These are phyloP conservation scores for Sarcoramphus papa DNA, from an alignment of 2,797 vertebrate species.

Conservation along the genomic window DNA sequence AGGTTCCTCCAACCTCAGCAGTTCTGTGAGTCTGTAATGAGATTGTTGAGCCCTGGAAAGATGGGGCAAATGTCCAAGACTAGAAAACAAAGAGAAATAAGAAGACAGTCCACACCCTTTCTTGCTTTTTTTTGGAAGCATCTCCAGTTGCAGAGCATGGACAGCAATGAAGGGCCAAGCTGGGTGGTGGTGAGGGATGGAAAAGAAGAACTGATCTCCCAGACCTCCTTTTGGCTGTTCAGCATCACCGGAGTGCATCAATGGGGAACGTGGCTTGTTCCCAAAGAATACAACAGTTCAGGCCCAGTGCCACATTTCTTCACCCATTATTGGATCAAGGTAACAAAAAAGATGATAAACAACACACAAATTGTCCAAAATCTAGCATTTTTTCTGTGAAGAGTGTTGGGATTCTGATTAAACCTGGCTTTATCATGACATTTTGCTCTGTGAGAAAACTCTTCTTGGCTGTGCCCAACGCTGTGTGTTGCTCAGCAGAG, in stretches of 20 bases:
- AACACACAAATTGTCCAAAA: background rate
- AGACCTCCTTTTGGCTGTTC: background rate
- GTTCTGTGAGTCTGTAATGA: background rate
- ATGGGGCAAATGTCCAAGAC: background rate
- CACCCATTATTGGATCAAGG: background rate
- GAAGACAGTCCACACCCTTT: background rate
- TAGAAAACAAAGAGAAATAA: background rate
- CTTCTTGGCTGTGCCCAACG: background rate
- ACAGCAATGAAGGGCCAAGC: background rate
- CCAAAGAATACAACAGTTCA: background rate
- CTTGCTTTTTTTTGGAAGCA: background rate
- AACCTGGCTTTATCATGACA: background rate
- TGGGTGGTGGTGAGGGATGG: background rate
- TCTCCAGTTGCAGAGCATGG: background rate
- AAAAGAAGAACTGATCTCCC: background rate
- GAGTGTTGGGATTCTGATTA: background rate
- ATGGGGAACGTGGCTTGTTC: background rate
- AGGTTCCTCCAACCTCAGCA: background rate
- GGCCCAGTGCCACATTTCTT: background rate
- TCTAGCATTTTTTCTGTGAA: background rate
- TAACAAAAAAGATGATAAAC: background rate
- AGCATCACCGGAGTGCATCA: background rate
- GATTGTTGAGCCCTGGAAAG: background rate
- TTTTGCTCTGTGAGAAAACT: constrained; percentile 25
- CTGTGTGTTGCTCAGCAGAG: constrained; percentile 19